Evolutionary conservation across 2,113 vertebrate species (phyloP).

Genomic region (Hippocampus guttulatus): DNA sequence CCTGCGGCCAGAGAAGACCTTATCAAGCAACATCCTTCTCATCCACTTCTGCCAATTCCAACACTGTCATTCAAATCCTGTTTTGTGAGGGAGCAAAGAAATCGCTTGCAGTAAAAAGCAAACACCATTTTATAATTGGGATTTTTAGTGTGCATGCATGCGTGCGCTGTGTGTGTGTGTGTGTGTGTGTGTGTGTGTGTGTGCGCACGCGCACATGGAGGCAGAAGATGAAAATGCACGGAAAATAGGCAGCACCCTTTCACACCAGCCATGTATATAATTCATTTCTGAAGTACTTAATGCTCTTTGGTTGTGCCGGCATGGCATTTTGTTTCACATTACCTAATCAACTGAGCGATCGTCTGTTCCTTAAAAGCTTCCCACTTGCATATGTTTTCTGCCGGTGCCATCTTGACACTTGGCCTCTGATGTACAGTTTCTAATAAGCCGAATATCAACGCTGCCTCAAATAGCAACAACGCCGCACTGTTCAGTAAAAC

Average conservation of each 20-base stretch:
- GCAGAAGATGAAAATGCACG: not conserved
- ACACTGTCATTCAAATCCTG: constrained; percentile 60
- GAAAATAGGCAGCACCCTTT: not conserved
- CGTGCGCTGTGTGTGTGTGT: no score
- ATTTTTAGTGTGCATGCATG: not conserved
- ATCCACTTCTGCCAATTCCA: constrained; percentile 78
- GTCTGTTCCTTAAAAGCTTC: constrained; percentile 26
- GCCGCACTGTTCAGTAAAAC: constrained; percentile 28
- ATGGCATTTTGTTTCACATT: not conserved
- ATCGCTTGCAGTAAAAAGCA: constrained; percentile 9
- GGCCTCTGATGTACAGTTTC: constrained; percentile 32
- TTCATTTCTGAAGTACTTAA: not conserved
- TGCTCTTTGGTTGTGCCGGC: constrained; percentile 7
- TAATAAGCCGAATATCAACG: constrained; percentile 30
- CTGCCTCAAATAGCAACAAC: constrained; percentile 31
- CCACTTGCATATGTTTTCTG: constrained; percentile 22
- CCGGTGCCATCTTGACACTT: constrained; percentile 50
- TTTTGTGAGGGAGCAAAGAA: constrained; percentile 51
- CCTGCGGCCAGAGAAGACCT: constrained; percentile 66
- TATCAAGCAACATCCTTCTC: constrained; percentile 65
- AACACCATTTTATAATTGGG: constrained; percentile 5
- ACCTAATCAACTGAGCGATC: constrained; percentile 37
- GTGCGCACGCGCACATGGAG: not conserved
- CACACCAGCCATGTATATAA: not conserved
- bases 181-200: no score